phyloP scores from a whole-genome alignment of 2,113 vertebrate genomes.

The Hyperopisus bebe region DNA sequence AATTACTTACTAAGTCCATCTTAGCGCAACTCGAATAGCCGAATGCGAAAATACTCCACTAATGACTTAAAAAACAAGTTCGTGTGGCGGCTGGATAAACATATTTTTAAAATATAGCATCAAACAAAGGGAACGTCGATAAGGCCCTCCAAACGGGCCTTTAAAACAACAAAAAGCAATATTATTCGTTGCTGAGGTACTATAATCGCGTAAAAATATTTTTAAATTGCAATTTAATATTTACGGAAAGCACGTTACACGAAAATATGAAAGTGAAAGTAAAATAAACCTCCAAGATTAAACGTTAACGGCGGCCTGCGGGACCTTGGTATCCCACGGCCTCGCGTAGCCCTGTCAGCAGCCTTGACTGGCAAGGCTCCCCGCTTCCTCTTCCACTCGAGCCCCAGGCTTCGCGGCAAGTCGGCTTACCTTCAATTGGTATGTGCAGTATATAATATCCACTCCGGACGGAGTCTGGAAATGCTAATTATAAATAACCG shows the following conservation, averaged over 20 bases:
- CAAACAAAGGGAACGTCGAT: constrained; percentile 14
- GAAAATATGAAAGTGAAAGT: not conserved
- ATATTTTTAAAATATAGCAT: not conserved
- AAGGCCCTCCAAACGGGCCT: not conserved
- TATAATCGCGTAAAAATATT: not conserved
- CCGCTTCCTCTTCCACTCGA: constrained; percentile 27
- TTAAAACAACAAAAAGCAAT: not conserved
- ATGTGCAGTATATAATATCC: constrained; percentile 30
- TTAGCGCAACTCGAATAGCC: not conserved
- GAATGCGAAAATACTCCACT: not conserved
- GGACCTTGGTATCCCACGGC: constrained; percentile 32
- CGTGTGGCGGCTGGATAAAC: not conserved
- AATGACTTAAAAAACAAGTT: not conserved
- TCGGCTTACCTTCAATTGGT: constrained; percentile 35
- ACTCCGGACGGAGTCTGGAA: constrained; percentile 34
- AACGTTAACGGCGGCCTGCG: constrained; percentile 40
- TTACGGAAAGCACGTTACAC: not conserved
- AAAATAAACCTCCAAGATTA: constrained; percentile 21
- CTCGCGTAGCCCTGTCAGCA: constrained; percentile 25
- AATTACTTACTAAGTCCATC: not conserved
- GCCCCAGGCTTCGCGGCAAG: constrained; percentile 30
- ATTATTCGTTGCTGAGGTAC: not conserved
- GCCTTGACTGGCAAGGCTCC: constrained; percentile 24
- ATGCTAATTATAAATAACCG: constrained; percentile 34
- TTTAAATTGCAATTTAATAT: not conserved